These are phyloP conservation scores for Leuciscus waleckii DNA, from an alignment of 2,797 vertebrate species.

Conservation along the genomic window DNA sequence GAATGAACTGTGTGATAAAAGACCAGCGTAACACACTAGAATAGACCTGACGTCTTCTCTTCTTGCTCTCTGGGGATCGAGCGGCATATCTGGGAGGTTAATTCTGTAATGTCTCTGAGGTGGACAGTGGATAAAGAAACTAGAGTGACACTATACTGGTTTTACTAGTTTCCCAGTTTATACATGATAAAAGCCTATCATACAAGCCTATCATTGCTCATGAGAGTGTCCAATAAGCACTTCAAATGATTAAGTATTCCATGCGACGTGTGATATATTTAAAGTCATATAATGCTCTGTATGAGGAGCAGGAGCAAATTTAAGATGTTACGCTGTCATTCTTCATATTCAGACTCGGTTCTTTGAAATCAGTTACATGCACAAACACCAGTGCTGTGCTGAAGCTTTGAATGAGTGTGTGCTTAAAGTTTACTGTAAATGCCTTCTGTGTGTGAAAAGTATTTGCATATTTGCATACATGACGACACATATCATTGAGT, in stretches of 20 bases:
- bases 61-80: slow-evolving; percentile 48
- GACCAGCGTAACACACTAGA: slow-evolving; percentile 21
- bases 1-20: slow-evolving; percentile 44
- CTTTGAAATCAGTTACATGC: neutral
- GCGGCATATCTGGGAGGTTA: slow-evolving; percentile 53
- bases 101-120: slow-evolving; percentile 52
- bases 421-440: neutral
- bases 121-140: slow-evolving; percentile 41
- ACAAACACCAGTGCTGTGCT: neutral
- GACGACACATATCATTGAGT: neutral
- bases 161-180: neutral
- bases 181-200: neutral
- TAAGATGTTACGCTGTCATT: slow-evolving; percentile 57
- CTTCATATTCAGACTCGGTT: neutral
- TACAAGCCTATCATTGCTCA: neutral
- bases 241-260: neutral
- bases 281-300: neutral
- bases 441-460: neutral
- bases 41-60: slow-evolving; percentile 47
- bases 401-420: neutral
- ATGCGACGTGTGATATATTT: neutral
- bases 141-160: neutral
- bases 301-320: slow-evolving; percentile 43
- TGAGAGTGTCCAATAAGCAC: neutral
- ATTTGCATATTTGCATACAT: neutral